These are phyloP conservation scores for Drosophila stalkeri DNA, from an alignment of 2,888 invertebrate genomes.

Conservation along the genomic window DNA sequence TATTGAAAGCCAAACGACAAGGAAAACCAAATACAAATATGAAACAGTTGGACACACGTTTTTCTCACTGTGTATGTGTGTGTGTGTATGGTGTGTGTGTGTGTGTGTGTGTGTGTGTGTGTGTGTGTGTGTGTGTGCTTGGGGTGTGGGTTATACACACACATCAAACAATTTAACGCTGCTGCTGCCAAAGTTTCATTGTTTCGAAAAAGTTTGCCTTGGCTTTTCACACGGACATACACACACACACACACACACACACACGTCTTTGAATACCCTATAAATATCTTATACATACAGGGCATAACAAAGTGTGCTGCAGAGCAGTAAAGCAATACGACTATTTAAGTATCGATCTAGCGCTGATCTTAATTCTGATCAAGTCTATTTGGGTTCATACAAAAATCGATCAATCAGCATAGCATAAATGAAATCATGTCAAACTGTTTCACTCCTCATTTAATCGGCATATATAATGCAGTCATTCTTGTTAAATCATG, in stretches of 20 bases:
- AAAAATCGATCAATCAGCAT: not conserved
- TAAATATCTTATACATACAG: not conserved
- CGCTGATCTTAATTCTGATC: not conserved
- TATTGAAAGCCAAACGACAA: conserved; percentile 49
- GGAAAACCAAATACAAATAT: conserved; percentile 62
- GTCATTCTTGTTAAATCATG: no score
- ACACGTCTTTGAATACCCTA: conserved; percentile 13
- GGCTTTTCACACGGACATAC: conserved; percentile 42
- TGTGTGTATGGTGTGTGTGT: not conserved
- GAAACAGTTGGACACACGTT: conserved; percentile 47
- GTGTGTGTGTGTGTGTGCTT: conserved; percentile 3
- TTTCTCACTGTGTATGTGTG: not conserved
- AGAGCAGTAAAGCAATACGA: not conserved
- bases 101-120: not conserved
- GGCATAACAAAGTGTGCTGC: not conserved
- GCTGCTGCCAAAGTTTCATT: conserved; percentile 69
- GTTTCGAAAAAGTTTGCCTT: conserved; percentile 65
- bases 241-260: conserved; percentile 19
- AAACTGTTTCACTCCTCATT: no score
- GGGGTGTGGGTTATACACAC: conserved; percentile 33
- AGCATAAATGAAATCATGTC: no score
- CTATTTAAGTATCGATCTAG: not conserved
- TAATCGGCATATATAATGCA: no score
- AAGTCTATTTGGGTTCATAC: not conserved
- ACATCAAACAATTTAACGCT: conserved; percentile 63